phyloP scores from a whole-genome alignment of 2,113 vertebrate genomes.

The Genyomyrus donnyi region DNA sequence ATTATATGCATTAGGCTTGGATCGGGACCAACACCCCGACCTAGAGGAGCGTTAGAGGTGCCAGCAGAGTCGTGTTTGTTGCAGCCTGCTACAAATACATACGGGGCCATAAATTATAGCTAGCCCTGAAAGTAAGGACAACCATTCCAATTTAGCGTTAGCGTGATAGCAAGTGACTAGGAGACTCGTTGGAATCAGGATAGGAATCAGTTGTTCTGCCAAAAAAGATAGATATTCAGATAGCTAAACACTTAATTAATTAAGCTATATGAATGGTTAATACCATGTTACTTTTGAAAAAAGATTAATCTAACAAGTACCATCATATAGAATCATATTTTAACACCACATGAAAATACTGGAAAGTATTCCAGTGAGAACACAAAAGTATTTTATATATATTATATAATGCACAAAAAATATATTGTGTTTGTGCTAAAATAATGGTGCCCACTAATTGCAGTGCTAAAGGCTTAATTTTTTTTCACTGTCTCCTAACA shows the following conservation, averaged over 20 bases:
- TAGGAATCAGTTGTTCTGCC: background rate
- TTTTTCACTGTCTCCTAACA: background rate
- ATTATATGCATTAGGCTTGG: background rate
- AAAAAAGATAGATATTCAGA: background rate
- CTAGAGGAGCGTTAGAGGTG: background rate
- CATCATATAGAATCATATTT: background rate
- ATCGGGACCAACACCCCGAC: background rate
- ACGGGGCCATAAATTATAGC: background rate
- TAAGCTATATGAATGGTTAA: background rate
- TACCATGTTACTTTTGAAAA: background rate
- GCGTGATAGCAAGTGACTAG: background rate
- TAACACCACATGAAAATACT: background rate
- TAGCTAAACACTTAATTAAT: background rate
- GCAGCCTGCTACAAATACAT: background rate
- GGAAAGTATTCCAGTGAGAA: background rate
- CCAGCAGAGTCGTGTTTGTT: background rate
- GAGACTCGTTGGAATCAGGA: background rate
- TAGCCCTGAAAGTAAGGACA: background rate
- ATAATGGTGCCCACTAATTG: background rate
- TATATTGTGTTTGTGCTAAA: background rate
- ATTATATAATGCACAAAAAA: background rate
- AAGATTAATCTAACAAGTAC: background rate
- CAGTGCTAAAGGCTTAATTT: background rate
- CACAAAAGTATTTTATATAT: background rate
- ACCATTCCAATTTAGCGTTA: background rate